These are phyloP conservation scores for Pardalotus punctatus DNA, from an alignment of 2,113 vertebrate species.

Conservation along the genomic window DNA sequence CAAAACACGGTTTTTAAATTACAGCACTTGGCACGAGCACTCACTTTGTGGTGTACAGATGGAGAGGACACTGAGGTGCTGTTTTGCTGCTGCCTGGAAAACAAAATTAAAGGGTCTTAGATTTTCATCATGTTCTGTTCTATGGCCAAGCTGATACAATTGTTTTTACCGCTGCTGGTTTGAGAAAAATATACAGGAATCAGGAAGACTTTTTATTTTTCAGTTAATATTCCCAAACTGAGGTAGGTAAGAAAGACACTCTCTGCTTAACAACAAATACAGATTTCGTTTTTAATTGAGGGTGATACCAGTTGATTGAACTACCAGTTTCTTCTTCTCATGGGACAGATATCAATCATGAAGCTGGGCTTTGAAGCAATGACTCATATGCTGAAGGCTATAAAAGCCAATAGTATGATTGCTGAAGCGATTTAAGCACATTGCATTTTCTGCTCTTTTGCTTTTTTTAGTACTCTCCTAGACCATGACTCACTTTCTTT, in stretches of 20 bases:
- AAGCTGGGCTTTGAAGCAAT: background rate
- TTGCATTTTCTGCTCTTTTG: background rate
- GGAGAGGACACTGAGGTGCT: conserved; percentile 41
- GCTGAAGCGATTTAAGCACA: background rate
- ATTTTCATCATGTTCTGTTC: background rate
- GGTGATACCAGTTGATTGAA: background rate
- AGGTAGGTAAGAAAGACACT: background rate
- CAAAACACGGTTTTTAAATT: background rate
- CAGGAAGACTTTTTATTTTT: background rate
- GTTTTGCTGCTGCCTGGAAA: conserved; percentile 63
- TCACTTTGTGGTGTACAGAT: conserved; percentile 68
- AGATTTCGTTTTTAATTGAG: background rate
- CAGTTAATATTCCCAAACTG: background rate
- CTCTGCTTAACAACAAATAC: background rate
- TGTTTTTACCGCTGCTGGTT: background rate
- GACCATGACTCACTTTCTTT: background rate
- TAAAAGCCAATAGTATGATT: background rate
- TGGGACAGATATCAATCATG: background rate
- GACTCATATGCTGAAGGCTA: background rate
- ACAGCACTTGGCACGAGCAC: conserved; percentile 7
- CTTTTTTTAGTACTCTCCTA: background rate
- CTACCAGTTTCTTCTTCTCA: background rate
- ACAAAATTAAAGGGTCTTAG: conserved; percentile 23
- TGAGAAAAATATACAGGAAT: background rate
- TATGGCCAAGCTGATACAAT: background rate